A percentile compares a stretch with the other conserved stretches of the same genome.
These are phyloP conservation scores for Dryomyza anilis DNA, from an alignment of 2,888 invertebrate species.

Conservation along the genomic window DNA sequence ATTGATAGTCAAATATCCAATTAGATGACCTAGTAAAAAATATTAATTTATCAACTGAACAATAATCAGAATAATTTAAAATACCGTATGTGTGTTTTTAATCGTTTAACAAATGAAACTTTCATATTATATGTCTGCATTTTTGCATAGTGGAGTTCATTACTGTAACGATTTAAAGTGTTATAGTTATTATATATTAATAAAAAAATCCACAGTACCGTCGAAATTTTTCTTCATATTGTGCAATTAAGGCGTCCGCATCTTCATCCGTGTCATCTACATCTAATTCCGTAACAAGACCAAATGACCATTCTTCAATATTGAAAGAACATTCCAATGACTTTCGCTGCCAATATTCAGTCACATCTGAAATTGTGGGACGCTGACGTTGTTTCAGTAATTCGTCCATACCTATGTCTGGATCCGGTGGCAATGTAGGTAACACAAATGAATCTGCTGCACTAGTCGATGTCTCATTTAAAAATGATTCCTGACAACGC, in stretches of 20 bases:
- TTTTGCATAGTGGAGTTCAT: no score
- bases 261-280: neutral
- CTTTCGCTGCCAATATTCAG: constrained; percentile 39
- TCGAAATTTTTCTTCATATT: neutral
- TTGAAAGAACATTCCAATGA: no score
- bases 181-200: neutral
- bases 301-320: neutral
- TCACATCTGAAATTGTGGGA: constrained; percentile 38
- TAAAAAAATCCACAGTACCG: no score
- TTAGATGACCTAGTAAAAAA: constrained; percentile 29
- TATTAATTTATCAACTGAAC: neutral
- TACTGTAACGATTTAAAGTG: neutral
- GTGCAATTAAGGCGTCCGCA: neutral
- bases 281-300: neutral
- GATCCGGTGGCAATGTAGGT: constrained; percentile 32
- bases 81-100: neutral
- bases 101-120: no score
- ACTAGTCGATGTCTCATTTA: constrained; percentile 31
- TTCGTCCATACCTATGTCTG: constrained; percentile 31
- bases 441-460: constrained; percentile 39
- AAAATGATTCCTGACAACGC: constrained; percentile 39
- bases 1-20: constrained; percentile 48
- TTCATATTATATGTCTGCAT: no score
- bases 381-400: constrained; percentile 37
- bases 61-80: constrained; percentile 10